These are phyloP conservation scores for Drosophila parvula DNA, from an alignment of 1,140 invertebrate species.

Conservation along the genomic window DNA sequence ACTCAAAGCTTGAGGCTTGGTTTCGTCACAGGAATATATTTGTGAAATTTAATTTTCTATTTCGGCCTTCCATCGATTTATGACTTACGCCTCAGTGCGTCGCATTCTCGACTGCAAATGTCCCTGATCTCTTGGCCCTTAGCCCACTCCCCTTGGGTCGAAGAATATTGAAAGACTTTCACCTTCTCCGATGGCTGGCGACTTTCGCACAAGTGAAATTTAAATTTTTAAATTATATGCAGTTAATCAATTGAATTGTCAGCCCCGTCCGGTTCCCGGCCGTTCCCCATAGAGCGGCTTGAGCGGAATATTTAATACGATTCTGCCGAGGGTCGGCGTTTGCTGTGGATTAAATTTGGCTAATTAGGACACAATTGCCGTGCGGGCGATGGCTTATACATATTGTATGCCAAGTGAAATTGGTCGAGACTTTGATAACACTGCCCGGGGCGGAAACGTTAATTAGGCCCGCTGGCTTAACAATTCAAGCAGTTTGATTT, in stretches of 20 bases:
- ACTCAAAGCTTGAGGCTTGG: neutral
- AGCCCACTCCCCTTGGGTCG: neutral
- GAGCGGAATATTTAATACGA: conserved; percentile 72
- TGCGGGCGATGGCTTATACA: conserved; percentile 54
- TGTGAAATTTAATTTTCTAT: conserved; percentile 11
- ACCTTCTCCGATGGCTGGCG: conserved; percentile 41
- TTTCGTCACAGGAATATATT: conserved; percentile 8
- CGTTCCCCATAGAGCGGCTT: conserved; percentile 25
- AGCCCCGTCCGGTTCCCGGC: conserved; percentile 8
- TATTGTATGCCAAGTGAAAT: conserved; percentile 64
- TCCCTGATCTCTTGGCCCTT: conserved; percentile 10
- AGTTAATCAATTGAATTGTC: conserved; percentile 70
- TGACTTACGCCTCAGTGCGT: conserved; percentile 3
- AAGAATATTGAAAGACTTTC: conserved; percentile 67
- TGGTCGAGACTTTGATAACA: conserved; percentile 8
- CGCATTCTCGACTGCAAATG: conserved; percentile 6
- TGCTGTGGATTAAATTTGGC: conserved; percentile 60
- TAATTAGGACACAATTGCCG: conserved; percentile 72
- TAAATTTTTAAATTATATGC: conserved; percentile 65
- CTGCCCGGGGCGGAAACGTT: conserved; percentile 17
- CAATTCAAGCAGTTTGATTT: conserved; percentile 14
- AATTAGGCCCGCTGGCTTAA: conserved; percentile 28
- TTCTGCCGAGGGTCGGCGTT: conserved; percentile 38
- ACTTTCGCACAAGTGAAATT: conserved; percentile 78
- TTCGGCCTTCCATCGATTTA: conserved; percentile 10